Conservation (phyloP, 2,797 vertebrate species). For the Myripristis murdjan region DNA sequence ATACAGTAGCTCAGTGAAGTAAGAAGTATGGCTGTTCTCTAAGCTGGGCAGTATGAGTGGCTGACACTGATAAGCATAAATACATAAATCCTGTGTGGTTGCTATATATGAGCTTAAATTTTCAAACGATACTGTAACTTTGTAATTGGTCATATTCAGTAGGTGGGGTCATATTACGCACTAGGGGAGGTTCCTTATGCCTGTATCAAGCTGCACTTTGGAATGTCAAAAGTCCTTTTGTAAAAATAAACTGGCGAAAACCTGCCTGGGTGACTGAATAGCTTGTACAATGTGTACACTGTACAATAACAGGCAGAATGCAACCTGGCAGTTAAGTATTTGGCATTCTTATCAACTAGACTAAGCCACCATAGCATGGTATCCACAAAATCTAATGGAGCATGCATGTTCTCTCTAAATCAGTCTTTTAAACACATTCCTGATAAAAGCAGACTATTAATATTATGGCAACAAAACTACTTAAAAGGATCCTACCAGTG, state of each 20-base stretch:
- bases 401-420: constrained; percentile 1
- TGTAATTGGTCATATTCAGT: constrained; percentile 46
- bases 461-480: not conserved
- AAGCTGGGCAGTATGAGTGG: too few species aligned
- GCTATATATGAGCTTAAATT: not conserved
- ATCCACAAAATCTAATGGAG: not conserved
- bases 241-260: constrained; percentile 33
- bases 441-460: not conserved
- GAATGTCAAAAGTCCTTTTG: constrained; percentile 60
- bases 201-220: constrained; percentile 69
- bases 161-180: constrained; percentile 33
- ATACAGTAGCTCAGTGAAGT: too few species aligned
- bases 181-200: constrained; percentile 4
- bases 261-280: constrained; percentile 24
- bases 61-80: constrained; percentile 18
- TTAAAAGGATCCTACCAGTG: too few species aligned
- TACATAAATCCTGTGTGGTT: not conserved
- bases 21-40: too few species aligned
- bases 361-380: not conserved
- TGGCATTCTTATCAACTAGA: constrained; percentile 31
- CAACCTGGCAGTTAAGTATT: constrained; percentile 5
- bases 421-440: not conserved
- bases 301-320: constrained; percentile 21
- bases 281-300: constrained; percentile 18
- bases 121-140: constrained; percentile 29